Base-by-base conservation (phyloP, 2,888 invertebrate genomes). In the Odontomyia ornata region DNA sequence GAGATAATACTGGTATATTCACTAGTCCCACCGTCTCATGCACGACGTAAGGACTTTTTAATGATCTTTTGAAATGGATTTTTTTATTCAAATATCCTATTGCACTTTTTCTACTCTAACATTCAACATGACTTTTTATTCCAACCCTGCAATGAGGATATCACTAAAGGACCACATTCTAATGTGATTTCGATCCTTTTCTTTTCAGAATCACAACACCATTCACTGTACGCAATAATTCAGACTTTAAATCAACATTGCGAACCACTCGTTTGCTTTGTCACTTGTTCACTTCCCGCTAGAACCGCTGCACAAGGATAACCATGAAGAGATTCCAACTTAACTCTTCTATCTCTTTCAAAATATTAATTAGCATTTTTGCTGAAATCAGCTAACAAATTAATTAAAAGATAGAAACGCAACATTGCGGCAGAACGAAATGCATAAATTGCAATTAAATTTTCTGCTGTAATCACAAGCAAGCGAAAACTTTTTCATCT, bases 1-100 rank as follows among this genome's bases (percentile, higher is more conserved):
- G 15, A 52, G 11, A 60, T 60, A 60, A n/a, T 60, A 52, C 52
- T 52, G 52, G 18, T 52, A 52, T 52, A 52, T 52, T 4, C 52
- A 52, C 52, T 52, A 52, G 13, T 52, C 52, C 52, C 13, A 9
- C 4, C 18, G n/a, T 4, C 4, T 4, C 18, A 18, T 3, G 52
- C 18, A 52, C 18, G 15, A 15, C n/a, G 4, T 15, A 15, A 52
- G 52, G 15, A 52, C 52, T 52, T 18, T 52, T 52, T 4, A 52
- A 36, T 5, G 36, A 36, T 36, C 36, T 36, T 36, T 9, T 36
- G 36, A 36, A 5, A 36, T 36, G 3, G 3, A 3, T 36, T n/a
- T 36, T 36, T 36, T 9, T 36, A 9, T 3, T 3, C 5, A 9
- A 36, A 36, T 36, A 36, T 36, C 36, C 36, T 36, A 5, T 36